Base-by-base conservation (phyloP, 2,888 invertebrate species). In the Metacarcinus magister region DNA sequence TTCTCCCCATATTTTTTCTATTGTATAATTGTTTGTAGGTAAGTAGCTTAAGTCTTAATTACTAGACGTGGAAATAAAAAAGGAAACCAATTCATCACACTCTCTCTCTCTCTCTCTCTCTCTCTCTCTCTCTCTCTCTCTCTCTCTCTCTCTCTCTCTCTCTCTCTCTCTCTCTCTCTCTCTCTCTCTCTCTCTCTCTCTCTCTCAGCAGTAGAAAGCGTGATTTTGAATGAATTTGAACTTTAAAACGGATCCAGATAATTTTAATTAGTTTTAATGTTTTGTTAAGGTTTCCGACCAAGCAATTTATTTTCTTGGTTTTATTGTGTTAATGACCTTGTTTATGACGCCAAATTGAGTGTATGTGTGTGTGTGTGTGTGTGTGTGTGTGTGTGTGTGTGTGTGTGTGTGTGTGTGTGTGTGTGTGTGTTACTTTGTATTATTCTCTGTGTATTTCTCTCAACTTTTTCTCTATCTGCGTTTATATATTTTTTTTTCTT, bases 261-360 rank as follows among this genome's bases (percentile, higher is more conserved):
- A 32, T 82, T 82, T 82, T 82, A 82, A 82, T 82, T 28, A 82
- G 32, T 82, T 82, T 82, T 82, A 82, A 82, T 82, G 82, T 82
- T 82, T 82, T 82, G 28, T 82, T 10, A 82, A 13, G 32, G 3
- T 32, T 82, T 82, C 32, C 32, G 13, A 10, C 28, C 32, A 5
- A 32, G 82, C 5, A 82, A 32, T 82, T 82, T 32, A 82, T 82
- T 82, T 32, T 82, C 32, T 82, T 28, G 82, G 82, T 82, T 23
- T 82, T 67, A 82, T 32, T 82, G 28, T 32, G 10, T 82, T 82
- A 82, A 82, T 32, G 82, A 82, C 82, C 82, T 82, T 82, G 82
- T 82, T 82, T 82, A 32, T 32, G 32, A 82, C 82, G 82, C 32
- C 82, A 32, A 32, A 5, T 13, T 82, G 32, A 82, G 54, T 54